These are phyloP conservation scores for Pseudococcus jackbeardsleyi DNA, from an alignment of 2,888 invertebrate species.

Conservation along the genomic window DNA sequence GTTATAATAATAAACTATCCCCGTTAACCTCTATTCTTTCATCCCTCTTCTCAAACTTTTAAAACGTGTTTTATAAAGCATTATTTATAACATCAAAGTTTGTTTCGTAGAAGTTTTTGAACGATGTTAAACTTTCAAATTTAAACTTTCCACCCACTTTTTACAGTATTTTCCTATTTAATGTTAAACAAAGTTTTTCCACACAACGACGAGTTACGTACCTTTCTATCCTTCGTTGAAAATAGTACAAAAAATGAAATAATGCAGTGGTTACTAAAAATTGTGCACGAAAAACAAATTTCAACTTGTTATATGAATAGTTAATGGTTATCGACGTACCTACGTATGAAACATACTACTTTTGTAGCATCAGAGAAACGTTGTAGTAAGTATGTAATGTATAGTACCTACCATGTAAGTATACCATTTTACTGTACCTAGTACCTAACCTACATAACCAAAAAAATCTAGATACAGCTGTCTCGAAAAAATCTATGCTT, in stretches of 20 bases:
- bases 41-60: constrained; percentile 63
- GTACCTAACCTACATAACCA: no score
- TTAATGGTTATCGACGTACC: neutral
- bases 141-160: constrained; percentile 65
- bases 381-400: no score
- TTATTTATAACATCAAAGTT: constrained; percentile 65
- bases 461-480: no score
- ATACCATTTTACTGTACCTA: no score
- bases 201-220: constrained; percentile 59
- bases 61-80: constrained; percentile 65
- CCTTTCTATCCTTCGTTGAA: constrained; percentile 59
- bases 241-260: constrained; percentile 18
- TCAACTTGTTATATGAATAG: no score
- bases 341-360: no score
- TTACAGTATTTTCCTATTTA: constrained; percentile 65
- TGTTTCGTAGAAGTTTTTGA: constrained; percentile 65
- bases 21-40: constrained; percentile 51
- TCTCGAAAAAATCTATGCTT: no score
- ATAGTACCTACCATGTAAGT: no score
- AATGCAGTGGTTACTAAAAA: constrained; percentile 9
- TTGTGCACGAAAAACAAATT: neutral
- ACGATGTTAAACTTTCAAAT: constrained; percentile 65
- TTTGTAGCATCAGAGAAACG: no score
- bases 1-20: constrained; percentile 65
- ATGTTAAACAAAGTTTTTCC: constrained; percentile 64